phyloP scores from a whole-genome alignment of 2,888 invertebrate species.

The Subacronicta megacephala region DNA sequence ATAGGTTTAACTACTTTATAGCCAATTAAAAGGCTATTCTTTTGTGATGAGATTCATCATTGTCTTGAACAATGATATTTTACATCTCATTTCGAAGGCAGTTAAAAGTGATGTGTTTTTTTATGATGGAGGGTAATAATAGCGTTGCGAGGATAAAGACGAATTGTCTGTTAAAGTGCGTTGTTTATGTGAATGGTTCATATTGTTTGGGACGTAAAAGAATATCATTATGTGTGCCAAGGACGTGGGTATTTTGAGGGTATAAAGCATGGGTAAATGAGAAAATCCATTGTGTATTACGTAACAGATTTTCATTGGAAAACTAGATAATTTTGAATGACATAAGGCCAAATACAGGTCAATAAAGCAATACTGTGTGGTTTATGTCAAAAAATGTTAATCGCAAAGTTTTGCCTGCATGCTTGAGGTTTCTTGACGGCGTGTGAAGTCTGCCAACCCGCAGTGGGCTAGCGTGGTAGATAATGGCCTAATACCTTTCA shows the following conservation, averaged over 20 bases:
- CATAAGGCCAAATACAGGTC: too few relatives aligned
- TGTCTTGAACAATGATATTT: slow-evolving; percentile 7
- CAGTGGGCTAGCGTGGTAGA: too few relatives aligned
- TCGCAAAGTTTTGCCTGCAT: too few relatives aligned
- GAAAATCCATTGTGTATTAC: not conserved
- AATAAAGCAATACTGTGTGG: too few relatives aligned
- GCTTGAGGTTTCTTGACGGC: too few relatives aligned
- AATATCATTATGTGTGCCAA: not conserved
- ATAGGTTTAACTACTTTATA: slow-evolving; percentile 10
- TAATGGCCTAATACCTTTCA: too few relatives aligned
- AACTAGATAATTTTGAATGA: too few relatives aligned
- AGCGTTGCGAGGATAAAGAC: not conserved
- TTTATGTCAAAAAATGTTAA: too few relatives aligned
- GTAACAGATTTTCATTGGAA: too few relatives aligned
- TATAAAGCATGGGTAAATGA: not conserved
- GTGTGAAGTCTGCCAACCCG: too few relatives aligned
- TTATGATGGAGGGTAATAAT: not conserved
- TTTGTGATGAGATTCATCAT: slow-evolving; percentile 15
- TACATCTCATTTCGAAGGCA: slow-evolving; percentile 13
- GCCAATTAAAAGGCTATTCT: slow-evolving; percentile 7
- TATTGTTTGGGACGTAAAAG: slow-evolving; percentile 14
- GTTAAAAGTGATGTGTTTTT: slow-evolving; percentile 10
- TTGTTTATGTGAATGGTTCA: not conserved
- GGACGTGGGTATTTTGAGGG: not conserved
- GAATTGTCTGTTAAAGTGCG: not conserved